phyloP scores from a whole-genome alignment of 2,113 vertebrate species.

The Sorex fumeus region DNA sequence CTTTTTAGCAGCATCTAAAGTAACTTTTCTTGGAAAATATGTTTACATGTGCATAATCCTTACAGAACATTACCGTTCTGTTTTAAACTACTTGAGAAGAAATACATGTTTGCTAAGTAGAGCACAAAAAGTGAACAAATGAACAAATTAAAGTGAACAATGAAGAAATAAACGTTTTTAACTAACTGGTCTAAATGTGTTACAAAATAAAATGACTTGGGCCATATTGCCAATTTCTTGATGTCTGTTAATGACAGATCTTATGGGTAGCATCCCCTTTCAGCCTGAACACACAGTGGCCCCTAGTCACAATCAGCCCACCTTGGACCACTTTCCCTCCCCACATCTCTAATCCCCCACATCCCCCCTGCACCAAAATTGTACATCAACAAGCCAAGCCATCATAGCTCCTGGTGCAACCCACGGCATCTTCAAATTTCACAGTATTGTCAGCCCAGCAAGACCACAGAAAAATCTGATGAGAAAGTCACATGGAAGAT shows the following conservation, averaged over 20 bases:
- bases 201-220: background rate
- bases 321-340: no score
- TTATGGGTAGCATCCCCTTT: no score
- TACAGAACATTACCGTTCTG: background rate
- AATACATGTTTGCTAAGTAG: background rate
- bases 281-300: no score
- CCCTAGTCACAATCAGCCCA: no score
- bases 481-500: no score
- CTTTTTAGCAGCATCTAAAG: background rate
- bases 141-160: background rate
- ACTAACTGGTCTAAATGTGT: background rate
- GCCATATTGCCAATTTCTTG: background rate
- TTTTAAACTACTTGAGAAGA: background rate
- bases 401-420: no score
- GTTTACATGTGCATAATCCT: background rate
- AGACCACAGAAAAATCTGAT: no score
- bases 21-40: background rate
- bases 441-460: no score
- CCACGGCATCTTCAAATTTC: no score
- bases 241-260: background rate
- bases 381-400: no score
- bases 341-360: no score
- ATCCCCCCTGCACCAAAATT: no score
- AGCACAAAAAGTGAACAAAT: background rate
- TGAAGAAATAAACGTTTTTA: background rate